phyloP scores from a whole-genome alignment of 2,113 vertebrate species.

The Scophthalmus maximus region DNA sequence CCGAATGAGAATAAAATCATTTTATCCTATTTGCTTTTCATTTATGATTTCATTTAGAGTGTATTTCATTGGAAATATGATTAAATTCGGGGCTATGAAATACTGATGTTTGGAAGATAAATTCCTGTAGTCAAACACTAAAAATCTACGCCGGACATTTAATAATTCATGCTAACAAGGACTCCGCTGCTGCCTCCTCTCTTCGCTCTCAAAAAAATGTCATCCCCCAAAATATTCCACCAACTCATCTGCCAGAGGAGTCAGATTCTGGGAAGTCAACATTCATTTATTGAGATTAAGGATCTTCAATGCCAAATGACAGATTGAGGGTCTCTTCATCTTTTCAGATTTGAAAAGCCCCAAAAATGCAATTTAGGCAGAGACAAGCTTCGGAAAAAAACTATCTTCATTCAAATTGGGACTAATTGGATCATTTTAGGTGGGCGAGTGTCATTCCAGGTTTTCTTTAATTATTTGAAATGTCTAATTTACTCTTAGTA shows the following conservation, averaged over 20 bases:
- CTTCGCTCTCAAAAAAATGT: conserved; percentile 7
- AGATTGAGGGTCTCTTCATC: background rate
- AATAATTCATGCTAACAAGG: conserved; percentile 49
- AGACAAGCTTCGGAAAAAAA: background rate
- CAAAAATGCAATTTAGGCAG: background rate
- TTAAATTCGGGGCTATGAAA: background rate
- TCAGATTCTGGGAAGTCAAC: background rate
- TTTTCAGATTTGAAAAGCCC: background rate
- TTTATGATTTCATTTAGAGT: background rate
- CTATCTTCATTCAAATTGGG: background rate
- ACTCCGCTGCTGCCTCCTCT: background rate
- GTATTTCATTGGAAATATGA: background rate
- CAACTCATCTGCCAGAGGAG: background rate
- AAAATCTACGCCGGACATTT: conserved; percentile 12
- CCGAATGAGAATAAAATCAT: background rate
- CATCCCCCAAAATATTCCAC: background rate
- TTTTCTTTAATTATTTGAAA: no score
- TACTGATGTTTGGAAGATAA: background rate
- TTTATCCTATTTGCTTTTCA: background rate
- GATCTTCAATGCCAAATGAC: background rate
- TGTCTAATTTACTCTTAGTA: no score
- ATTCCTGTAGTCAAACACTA: background rate
- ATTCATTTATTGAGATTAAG: conserved; percentile 3
- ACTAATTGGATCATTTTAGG: background rate
- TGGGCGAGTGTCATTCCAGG: no score